Percentiles rank a stretch among this genome's conserved stretches.
Evolutionary conservation across 2,797 vertebrate species (phyloP).

Genomic region (Choloepus didactylus): DNA sequence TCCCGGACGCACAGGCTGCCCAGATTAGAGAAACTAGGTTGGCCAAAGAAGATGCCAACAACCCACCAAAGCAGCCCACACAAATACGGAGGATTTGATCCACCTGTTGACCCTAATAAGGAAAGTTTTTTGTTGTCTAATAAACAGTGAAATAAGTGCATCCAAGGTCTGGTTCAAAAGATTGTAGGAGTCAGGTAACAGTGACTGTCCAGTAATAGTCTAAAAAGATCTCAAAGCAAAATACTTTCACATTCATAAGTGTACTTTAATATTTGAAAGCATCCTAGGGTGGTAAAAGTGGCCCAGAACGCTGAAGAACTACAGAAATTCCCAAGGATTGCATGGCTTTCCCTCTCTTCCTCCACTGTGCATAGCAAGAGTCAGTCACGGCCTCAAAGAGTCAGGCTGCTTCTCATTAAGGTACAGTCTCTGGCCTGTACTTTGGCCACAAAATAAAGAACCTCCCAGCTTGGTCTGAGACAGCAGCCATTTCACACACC

Average conservation of each 20-base stretch:
- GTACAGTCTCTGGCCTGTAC: conserved; percentile 74
- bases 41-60: not conserved
- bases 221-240: conserved; percentile 60
- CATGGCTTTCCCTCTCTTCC: not conserved
- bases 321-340: not conserved
- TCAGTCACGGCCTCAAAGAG: conserved; percentile 50
- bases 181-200: not conserved
- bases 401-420: conserved; percentile 60
- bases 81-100: not conserved
- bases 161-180: conserved; percentile 30
- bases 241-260: not conserved
- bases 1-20: not conserved
- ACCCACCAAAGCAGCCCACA: not conserved
- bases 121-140: not conserved
- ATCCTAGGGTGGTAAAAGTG: not conserved
- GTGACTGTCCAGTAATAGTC: not conserved
- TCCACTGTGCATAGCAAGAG: conserved; percentile 65
- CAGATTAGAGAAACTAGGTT: not conserved
- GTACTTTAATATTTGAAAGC: not conserved
- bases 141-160: conserved; percentile 49
- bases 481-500: conserved; percentile 74
- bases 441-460: conserved; percentile 78
- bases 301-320: not conserved
- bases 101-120: conserved; percentile 22
- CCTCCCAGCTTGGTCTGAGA: conserved; percentile 57